Base-by-base conservation (phyloP, 2,888 invertebrate genomes). In the Autographa pulchrina region DNA sequence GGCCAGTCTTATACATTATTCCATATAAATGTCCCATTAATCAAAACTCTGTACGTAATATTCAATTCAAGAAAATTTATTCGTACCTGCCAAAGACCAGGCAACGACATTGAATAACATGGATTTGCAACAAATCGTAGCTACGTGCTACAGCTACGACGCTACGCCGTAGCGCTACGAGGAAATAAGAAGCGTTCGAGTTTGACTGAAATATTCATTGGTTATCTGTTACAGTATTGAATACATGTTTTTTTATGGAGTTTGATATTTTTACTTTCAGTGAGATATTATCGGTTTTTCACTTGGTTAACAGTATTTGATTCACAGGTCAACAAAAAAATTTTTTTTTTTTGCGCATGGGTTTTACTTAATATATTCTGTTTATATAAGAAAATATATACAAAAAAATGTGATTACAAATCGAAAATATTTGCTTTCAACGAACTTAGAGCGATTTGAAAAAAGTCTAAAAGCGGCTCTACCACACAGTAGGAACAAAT, bases 111-210 rank as follows among this genome's bases (percentile, higher is more conserved):
- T 77, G 62, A 75, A 75, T 71, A 69, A 58, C 62, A 65, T 70
- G 69, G 56, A 59, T 58, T 52, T 70, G 56, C 35, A 65, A 81
- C 75, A 78, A 78, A 76, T 78, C 65, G 81, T 73, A 74, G 81
- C 68, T 68, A 76, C 78, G 77, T 73, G 80, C 80, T 82, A 79
- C 82, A 65, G 66, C 75, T 80, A 80, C 80, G 71, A 3, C 16
- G 75, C 78, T 72, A 72, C 70, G 70, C 63, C 78, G 80, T 81
- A 78, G 72, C 70, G 79, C 77, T 81, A 69, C 71, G 74, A 64
- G 61, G 31, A 68, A 65, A 67, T 68, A 67, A 59, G 56, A 62
- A 48, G 20, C 43, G 61, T 11, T 43, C 54, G 43, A 65, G 62
- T 69, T 68, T 59, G 48, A 43, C 16, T 75, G 62, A 80, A 78